Conservation (phyloP, 2,113 vertebrate genomes). For the Cyprinodon variegatus region DNA sequence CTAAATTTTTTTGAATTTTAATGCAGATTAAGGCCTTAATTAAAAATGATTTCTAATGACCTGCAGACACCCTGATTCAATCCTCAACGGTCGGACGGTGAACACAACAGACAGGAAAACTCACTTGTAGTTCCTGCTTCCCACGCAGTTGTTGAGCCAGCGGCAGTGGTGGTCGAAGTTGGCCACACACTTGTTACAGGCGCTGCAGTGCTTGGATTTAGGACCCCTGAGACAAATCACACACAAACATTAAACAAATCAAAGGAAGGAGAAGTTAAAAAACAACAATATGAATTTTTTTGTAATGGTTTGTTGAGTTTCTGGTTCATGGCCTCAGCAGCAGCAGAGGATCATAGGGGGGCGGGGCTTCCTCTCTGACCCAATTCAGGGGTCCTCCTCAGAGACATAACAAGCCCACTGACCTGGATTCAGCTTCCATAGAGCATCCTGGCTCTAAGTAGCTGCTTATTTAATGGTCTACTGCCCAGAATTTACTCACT, state of each 20-base stretch:
- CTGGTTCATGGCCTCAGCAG: not conserved
- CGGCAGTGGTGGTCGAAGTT: constrained; percentile 98
- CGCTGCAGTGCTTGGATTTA: constrained; percentile 95
- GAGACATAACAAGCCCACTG: not conserved
- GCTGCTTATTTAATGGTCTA: not conserved
- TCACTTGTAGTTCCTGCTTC: constrained; percentile 95
- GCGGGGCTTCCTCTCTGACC: not conserved
- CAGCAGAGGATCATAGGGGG: not conserved
- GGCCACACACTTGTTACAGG: constrained; percentile 96
- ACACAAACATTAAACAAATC: not conserved
- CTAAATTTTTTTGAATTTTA: no score
- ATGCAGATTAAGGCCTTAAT: no score
- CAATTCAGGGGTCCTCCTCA: not conserved
- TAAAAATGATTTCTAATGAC: no score
- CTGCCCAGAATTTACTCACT: no score
- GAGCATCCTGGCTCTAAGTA: not conserved
- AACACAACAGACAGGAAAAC: constrained; percentile 19
- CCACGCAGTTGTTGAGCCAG: constrained; percentile 99
- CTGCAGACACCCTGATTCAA: no score
- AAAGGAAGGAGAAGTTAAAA: not conserved
- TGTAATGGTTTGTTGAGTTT: not conserved
- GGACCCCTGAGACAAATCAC: constrained; percentile 81
- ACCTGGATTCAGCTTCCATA: constrained; percentile 3
- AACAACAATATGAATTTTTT: not conserved
- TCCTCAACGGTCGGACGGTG: no score